Base-by-base conservation (phyloP, 2,797 vertebrate species). In the Microchirus variegatus region DNA sequence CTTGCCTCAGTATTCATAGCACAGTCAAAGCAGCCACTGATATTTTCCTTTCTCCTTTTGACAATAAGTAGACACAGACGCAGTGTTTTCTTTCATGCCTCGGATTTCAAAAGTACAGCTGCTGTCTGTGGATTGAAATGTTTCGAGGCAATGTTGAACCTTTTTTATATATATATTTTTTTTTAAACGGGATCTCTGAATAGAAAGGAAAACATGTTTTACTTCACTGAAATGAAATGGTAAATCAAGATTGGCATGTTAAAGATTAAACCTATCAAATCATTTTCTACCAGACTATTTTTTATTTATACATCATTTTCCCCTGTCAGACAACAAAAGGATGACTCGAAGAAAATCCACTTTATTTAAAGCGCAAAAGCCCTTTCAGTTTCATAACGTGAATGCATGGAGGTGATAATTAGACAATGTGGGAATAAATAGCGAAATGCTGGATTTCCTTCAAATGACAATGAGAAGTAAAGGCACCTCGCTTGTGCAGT, bases 191-290 rank as follows among this genome's bases (percentile, higher is more conserved):
- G 3, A 56, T 36, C n/a, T 40, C 9, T 31, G 52, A 31, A 13
- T 18, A 6, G 49, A 57, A 57, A 63, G 13, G 13, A 41, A 22
- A 37, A 31, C 3, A 31, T 4, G 5, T 31, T 31, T 31, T 31
- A 36, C 19, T 15, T 16, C 10, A 10, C 18, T 58, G 40, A 9
- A 31, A 47, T 52, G 7, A 17, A 59, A 53, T 61, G n/a, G 54
- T 47, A 31, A 67, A 62, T 37, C 50, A 55, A 63, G 51, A 66
- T 59, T 79, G 75, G 69, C 63, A 77, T 36, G 14, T 37, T 41
- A 6, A 43, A 80, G 70, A 85, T 77, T 77, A 80, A 59, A 77
- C 46, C 65, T 63, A 46, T 61, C 44, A 59, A 54, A 72, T 53
- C 53, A 52, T 44, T 69, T 66, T 75, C 65, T 63, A 46, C 62